A percentile compares a stretch with the other conserved stretches of the same genome.
Evolutionary conservation across 2,113 vertebrate species (phyloP).

Genomic region (Equus przewalskii): DNA sequence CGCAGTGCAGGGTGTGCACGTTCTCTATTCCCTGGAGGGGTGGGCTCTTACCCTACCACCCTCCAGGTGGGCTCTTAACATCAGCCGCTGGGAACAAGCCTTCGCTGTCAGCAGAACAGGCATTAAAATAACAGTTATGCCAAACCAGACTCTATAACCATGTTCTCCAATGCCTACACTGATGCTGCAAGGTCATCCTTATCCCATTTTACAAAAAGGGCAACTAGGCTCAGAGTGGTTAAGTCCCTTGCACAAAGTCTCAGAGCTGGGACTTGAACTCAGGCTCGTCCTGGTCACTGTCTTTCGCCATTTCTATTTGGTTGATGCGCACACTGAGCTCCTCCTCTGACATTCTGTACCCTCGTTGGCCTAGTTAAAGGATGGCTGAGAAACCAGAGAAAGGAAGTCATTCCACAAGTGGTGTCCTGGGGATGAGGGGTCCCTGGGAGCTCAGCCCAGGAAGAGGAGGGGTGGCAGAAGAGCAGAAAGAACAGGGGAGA

Average conservation of each 20-base stretch:
- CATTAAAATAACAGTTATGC: not conserved
- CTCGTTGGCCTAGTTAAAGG: not conserved
- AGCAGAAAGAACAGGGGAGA: not conserved
- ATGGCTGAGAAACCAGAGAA: not conserved
- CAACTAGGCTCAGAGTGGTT: not conserved
- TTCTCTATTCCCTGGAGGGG: not conserved
- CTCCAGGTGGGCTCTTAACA: not conserved
- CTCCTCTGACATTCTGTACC: not conserved
- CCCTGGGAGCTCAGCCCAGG: not conserved
- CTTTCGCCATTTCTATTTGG: not conserved
- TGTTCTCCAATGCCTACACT: not conserved
- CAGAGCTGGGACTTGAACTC: not conserved
- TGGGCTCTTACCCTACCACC: no score
- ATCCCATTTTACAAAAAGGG: not conserved
- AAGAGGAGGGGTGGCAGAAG: not conserved
- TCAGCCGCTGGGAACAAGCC: not conserved
- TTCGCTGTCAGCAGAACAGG: not conserved
- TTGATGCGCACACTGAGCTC: not conserved
- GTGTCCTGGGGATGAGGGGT: not conserved
- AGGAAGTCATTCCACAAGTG: not conserved
- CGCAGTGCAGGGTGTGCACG: not conserved
- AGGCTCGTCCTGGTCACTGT: not conserved
- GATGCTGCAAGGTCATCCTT: not conserved
- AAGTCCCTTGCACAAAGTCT: not conserved
- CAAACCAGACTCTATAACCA: no score